A percentile compares a stretch with the other conserved stretches of the same genome.
Conservation (phyloP, 92 coral and sea anemone genomes). For the Epizoanthus fatuus region DNA sequence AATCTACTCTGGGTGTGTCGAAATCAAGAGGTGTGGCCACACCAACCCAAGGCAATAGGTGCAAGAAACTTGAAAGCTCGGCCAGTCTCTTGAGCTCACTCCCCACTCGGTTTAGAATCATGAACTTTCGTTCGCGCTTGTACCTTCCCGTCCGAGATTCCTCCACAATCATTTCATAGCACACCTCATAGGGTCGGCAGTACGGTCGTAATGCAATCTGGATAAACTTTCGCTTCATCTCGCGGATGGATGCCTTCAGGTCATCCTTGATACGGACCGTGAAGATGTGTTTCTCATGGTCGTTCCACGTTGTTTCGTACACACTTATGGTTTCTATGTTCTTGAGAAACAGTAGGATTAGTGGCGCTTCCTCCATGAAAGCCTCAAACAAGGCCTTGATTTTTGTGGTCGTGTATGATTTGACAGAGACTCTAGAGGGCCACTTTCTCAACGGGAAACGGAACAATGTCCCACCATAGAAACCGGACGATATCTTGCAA, state of each 20-base stretch:
- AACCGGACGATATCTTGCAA: constrained; percentile 84
- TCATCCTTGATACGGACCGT: constrained; percentile 79
- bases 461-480: constrained; percentile 86
- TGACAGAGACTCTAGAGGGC: constrained; percentile 92
- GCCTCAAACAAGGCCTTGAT: constrained; percentile 86
- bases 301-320: constrained; percentile 84
- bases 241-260: constrained; percentile 64
- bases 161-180: constrained; percentile 79
- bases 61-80: constrained; percentile 78
- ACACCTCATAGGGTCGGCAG: constrained; percentile 76
- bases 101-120: constrained; percentile 91
- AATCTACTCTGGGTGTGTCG: constrained; percentile 44
- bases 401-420: constrained; percentile 85
- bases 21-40: constrained; percentile 84
- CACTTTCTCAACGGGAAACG: constrained; percentile 95
- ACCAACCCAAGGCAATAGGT: constrained; percentile 94
- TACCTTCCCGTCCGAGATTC: constrained; percentile 62
- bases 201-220: constrained; percentile 60
- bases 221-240: constrained; percentile 71
- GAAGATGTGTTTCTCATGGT: constrained; percentile 73
- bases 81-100: constrained; percentile 66
- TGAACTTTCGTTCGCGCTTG: constrained; percentile 65
- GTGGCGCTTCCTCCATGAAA: constrained; percentile 87
- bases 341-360: constrained; percentile 87
- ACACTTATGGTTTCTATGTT: constrained; percentile 79